phyloP scores from a whole-genome alignment of 2,797 vertebrate species.

The Lagocephalus sceleratus region DNA sequence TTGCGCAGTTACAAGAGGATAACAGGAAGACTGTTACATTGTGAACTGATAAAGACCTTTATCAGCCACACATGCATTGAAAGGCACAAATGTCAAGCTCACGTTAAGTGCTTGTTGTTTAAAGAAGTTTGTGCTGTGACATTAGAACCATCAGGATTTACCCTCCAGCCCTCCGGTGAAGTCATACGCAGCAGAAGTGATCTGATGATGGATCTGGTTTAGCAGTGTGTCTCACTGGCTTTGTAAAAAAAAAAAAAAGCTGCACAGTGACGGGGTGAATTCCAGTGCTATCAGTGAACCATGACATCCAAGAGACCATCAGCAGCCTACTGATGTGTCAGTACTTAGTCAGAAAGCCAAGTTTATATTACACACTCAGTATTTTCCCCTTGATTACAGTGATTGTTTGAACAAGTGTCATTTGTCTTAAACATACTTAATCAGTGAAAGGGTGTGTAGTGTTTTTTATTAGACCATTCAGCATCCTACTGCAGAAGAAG shows the following conservation, averaged over 20 bases:
- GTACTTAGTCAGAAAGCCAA: neutral
- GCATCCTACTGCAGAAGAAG: too few species aligned
- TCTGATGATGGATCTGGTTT: neutral
- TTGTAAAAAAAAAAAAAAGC: slow-evolving; percentile 10
- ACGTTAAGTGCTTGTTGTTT: slow-evolving; percentile 29
- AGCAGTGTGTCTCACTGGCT: too few species aligned
- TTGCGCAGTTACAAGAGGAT: slow-evolving; percentile 11
- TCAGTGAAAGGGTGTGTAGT: slow-evolving; percentile 10
- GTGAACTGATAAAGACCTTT: slow-evolving; percentile 54
- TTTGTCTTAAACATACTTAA: slow-evolving; percentile 25
- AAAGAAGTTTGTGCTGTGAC: neutral
- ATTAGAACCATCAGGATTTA: neutral
- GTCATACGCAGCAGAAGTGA: neutral
- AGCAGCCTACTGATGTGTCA: slow-evolving; percentile 15
- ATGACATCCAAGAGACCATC: slow-evolving; percentile 18
- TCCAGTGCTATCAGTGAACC: slow-evolving; percentile 41
- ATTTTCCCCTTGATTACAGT: slow-evolving; percentile 12
- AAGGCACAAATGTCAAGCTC: slow-evolving; percentile 21
- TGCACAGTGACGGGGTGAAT: slow-evolving; percentile 36
- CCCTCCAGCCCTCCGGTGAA: neutral
- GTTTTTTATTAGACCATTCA: too few species aligned
- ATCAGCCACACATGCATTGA: slow-evolving; percentile 35
- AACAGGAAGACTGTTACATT: slow-evolving; percentile 28
- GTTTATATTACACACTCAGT: slow-evolving; percentile 4
- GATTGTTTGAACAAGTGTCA: slow-evolving; percentile 13